Conservation (phyloP, 2,797 vertebrate genomes). For the Alectoris magna region DNA sequence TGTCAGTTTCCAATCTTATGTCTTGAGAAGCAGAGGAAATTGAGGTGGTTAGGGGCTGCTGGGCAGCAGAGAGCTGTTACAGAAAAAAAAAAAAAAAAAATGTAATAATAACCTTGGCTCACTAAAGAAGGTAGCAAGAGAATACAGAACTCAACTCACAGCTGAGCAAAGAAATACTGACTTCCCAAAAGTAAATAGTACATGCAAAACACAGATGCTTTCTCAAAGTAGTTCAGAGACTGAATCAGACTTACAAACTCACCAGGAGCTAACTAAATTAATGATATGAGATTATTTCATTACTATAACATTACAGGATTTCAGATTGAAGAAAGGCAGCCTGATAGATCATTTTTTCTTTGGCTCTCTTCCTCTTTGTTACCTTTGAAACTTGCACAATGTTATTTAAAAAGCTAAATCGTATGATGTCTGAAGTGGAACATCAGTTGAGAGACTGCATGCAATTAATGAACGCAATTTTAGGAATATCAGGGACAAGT, state of each 20-base stretch:
- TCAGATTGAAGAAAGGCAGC: not conserved
- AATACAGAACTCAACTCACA: slow-evolving; percentile 54
- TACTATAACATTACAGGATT: not conserved
- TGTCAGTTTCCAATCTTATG: slow-evolving; percentile 68
- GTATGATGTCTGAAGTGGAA: not conserved
- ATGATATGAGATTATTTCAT: not conserved
- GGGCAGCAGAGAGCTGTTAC: slow-evolving; percentile 62
- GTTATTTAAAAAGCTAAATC: not conserved
- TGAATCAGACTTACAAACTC: slow-evolving; percentile 56
- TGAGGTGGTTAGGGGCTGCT: slow-evolving; percentile 54
- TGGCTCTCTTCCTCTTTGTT: not conserved
- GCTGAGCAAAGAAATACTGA: slow-evolving; percentile 51
- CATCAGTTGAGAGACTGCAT: not conserved
- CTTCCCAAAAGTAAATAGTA: slow-evolving; percentile 50
- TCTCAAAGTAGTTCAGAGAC: slow-evolving; percentile 42
- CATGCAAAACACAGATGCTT: slow-evolving; percentile 29
- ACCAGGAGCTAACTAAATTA: slow-evolving; percentile 45
- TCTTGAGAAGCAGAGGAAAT: slow-evolving; percentile 62
- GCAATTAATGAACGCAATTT: not conserved
- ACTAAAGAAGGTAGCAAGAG: slow-evolving; percentile 36
- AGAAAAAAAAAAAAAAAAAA: slow-evolving; percentile 24
- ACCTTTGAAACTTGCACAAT: not conserved
- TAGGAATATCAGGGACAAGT: not conserved
- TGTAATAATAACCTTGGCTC: slow-evolving; percentile 53
- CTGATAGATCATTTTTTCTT: not conserved